Evolutionary conservation across 2,888 invertebrate genomes (phyloP), one percentile per base, ranked within the genome.

Genomic region (Drosophila paracracens): DNA sequence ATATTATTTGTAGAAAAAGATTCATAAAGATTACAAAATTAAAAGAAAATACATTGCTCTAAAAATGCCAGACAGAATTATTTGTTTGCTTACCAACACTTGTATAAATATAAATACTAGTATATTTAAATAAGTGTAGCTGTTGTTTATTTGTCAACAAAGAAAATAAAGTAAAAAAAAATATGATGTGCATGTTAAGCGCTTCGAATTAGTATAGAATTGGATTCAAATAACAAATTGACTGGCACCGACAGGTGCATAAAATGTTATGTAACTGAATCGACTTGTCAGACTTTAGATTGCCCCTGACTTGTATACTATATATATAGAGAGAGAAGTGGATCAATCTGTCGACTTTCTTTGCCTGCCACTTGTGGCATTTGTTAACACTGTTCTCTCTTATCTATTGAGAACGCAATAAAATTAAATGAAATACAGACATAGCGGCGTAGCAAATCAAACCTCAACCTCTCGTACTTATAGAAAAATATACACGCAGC

Each of bases 321-420:
- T 21, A 13, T 40, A 25, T 25, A 25, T 1, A 25, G 25, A 25
- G 25, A 18, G 16, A n/a, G 62, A 29, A 18, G 29, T 18, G 57
- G 25, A 50, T 27, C 13, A 69, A 25, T 6, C 58, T 36, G 18
- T 43, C 46, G 21, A 43, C 38, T 58, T 61, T 40, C 48, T 21
- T 58, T 50, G 18, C 36, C 35, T 29, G 21, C 46, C 46, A 25
- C 40, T 54, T 29, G 40, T 35, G 69, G 35, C 40, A 43, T 40
- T 57, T 81, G 56, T 86, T 76, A 78, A 83, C 83, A 50, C 50
- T 58, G 52, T 16, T 38, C 27, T 10, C n/a, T 50, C 82, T 82
- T 81, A 81, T 76, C 73, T 70, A 68, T 73, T 65, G 36, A 16
- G 64, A 75, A 70, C 68, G 56, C 72, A 78, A 64, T 60, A 61